Percentiles rank a stretch among this genome's conserved stretches.
Evolutionary conservation across 64 coral and sea anemone genomes (phyloP).

Genomic region (Stichodactyla helianthus): DNA sequence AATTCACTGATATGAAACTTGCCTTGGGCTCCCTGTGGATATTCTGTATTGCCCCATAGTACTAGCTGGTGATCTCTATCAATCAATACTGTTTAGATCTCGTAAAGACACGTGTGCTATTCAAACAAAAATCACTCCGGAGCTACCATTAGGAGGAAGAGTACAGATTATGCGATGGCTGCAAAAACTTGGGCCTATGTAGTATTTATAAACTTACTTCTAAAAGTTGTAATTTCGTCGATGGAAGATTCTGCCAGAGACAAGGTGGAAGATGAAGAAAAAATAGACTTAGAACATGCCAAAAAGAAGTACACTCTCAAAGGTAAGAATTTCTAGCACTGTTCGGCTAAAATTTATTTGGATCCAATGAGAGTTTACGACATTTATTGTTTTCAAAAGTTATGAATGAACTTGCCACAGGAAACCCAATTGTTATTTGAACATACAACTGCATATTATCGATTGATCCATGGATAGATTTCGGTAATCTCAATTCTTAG

Average conservation of each 20-base stretch:
- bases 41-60: background rate
- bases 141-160: background rate
- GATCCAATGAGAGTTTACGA: background rate
- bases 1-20: no score
- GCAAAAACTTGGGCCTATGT: background rate
- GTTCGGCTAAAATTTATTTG: background rate
- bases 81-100: background rate
- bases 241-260: background rate
- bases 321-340: conserved; percentile 23
- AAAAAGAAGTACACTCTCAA: conserved; percentile 59
- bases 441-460: no score
- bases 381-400: background rate
- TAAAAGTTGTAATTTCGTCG: background rate
- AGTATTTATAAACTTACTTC: background rate
- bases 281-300: conserved; percentile 12
- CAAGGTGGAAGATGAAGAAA: background rate
- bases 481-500: no score
- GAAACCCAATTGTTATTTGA: background rate
- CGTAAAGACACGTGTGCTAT: background rate
- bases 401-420: background rate
- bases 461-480: no score
- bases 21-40: background rate
- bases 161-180: background rate
- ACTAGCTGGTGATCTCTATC: background rate
- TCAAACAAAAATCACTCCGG: background rate